Evolutionary conservation across 2,797 vertebrate species (phyloP), one percentile per base, ranked within the genome.

Genomic region (Karalla daura): DNA sequence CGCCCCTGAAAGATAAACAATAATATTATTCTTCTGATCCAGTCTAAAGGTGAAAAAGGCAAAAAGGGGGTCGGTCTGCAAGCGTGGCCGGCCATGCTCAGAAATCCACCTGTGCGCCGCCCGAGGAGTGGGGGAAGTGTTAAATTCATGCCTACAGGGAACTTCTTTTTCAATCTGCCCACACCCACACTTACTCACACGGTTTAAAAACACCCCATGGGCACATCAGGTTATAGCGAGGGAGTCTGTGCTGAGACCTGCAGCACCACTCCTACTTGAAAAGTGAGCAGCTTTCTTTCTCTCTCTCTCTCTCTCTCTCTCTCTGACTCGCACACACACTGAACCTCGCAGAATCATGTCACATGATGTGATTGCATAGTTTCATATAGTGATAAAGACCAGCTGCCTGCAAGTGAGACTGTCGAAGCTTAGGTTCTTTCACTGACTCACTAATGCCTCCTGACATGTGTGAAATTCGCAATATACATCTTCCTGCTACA

Each of bases 1-100:
- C 65, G 18, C 52, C 50, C 59, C 46, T 68, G 61, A 70, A 86
- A 88, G 45, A 28, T 65, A 78, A 89, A 85, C 83, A 84, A 79
- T 76, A 89, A 91, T 60, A 83, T 88, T 90, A 51, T 81, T 72
- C 80, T 74, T 84, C 68, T 11, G 23, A 45, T 53, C 10, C 23
- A 7, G 63, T 63, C 63, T 45, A 13, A 47, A 64, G 56, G 53
- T 81, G 47, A 56, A 64, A 43, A 62, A 49, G 53, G 23, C 63
- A 70, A 27, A 51, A 37, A 47, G 25, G 49, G 56, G 13, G 67
- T 70, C 60, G 20, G 70, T 30, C 43, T 56, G 2, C 51, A 25
- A 44, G 20, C 35, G 53, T 56, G 36, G 30, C 36, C 59, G 18
- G 58, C 46, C 15, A 0, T 35, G 56, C 47, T 35, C 46, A 50